Evolutionary conservation across 2,888 invertebrate species (phyloP).

Genomic region (Drosophila mimetica): DNA sequence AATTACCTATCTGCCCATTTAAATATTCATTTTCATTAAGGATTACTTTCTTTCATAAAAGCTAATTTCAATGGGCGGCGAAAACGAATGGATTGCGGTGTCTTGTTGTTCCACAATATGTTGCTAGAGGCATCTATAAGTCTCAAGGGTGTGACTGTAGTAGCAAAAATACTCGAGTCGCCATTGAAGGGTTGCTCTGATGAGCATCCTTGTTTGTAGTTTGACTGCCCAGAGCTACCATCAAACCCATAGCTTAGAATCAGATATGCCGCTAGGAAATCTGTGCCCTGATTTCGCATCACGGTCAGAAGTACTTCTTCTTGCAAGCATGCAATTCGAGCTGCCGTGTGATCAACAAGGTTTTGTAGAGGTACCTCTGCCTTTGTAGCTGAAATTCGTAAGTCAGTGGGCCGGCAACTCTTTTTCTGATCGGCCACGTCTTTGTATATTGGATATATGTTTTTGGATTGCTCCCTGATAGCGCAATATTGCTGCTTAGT

Average conservation of each 20-base stretch:
- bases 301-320: neutral
- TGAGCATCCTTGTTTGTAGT: no score
- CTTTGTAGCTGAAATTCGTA: neutral
- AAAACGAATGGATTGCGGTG: no score
- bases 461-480: neutral
- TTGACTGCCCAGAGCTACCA: neutral
- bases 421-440: neutral
- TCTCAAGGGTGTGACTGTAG: no score
- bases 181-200: no score
- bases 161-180: no score
- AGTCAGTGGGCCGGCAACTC: neutral
- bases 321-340: neutral
- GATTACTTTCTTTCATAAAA: no score
- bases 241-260: conserved; percentile 5
- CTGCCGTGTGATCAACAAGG: neutral
- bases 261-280: neutral
- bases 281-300: neutral
- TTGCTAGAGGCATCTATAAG: no score
- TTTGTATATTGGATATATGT: neutral
- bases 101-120: no score
- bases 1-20: neutral
- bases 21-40: neutral
- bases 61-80: no score
- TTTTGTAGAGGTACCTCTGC: no score
- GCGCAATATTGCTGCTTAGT: neutral